phyloP scores from a whole-genome alignment of 2,113 vertebrate genomes.

The Tichodroma muraria region DNA sequence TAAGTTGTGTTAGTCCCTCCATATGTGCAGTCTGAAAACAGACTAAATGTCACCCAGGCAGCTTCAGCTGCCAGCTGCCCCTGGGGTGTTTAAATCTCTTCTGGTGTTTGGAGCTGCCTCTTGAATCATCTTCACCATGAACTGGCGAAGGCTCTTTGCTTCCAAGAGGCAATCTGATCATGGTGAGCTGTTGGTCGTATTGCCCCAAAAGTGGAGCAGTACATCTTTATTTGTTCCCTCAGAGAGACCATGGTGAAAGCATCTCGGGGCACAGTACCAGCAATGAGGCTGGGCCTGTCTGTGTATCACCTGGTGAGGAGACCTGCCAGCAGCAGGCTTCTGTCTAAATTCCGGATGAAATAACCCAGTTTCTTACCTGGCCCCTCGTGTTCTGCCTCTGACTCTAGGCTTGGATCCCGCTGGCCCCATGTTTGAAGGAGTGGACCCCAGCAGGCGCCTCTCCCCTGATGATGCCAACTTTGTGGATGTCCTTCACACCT shows the following conservation, averaged over 20 bases:
- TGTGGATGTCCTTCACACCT: conserved; percentile 95
- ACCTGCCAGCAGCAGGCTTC: not conserved
- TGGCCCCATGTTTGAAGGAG: conserved; percentile 94
- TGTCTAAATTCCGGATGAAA: not conserved
- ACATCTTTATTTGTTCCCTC: not conserved
- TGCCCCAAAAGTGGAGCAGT: rapidly evolving
- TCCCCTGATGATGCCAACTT: conserved; percentile 93
- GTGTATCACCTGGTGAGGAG: not conserved
- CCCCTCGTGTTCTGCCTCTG: not conserved
- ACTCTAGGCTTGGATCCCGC: conserved; percentile 89
- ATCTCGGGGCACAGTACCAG: not conserved
- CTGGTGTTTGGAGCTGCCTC: not conserved
- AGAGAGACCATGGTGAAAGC: not conserved
- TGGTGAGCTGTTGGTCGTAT: not conserved
- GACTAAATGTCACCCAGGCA: not conserved
- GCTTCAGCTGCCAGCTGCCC: not conserved
- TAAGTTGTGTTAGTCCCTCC: not conserved
- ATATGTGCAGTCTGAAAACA: not conserved
- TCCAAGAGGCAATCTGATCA: not conserved
- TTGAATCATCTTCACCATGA: not conserved
- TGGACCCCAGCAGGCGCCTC: conserved; percentile 77
- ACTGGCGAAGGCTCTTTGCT: not conserved
- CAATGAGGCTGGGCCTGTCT: not conserved
- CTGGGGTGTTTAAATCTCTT: not conserved
- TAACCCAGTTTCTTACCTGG: not conserved